Evolutionary conservation across 2,888 invertebrate genomes (phyloP).

Genomic region (Keiferia lycopersicella): DNA sequence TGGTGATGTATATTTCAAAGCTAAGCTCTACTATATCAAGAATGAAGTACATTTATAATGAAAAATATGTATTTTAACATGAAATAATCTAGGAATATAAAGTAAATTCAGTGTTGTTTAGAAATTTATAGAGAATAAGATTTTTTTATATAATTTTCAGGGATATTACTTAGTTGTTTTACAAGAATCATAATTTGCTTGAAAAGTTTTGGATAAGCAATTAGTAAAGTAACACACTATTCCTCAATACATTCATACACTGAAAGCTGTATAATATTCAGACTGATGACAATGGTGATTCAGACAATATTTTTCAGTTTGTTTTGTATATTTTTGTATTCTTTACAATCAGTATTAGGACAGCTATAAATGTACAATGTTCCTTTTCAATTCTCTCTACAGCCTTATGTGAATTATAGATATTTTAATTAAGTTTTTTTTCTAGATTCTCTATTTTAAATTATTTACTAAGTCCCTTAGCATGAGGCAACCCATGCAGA

Average conservation of each 20-base stretch:
- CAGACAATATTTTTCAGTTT: slow-evolving; percentile 58
- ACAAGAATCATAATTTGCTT: neutral
- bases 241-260: neutral
- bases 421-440: neutral
- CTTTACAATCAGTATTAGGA: neutral
- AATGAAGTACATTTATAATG: slow-evolving; percentile 39
- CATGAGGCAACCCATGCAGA: neutral
- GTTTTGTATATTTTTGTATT: neutral
- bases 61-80: slow-evolving; percentile 17
- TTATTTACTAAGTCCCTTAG: neutral
- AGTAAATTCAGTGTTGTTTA: slow-evolving; percentile 39
- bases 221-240: neutral
- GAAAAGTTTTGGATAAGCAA: too few relatives aligned
- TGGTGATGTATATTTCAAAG: slow-evolving; percentile 50
- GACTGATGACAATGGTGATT: slow-evolving; percentile 19
- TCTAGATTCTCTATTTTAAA: neutral
- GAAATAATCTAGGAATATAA: slow-evolving; percentile 29
- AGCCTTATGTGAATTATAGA: slow-evolving; percentile 20
- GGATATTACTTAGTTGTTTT: neutral
- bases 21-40: slow-evolving; percentile 47
- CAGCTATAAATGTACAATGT: neutral
- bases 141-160: neutral
- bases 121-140: neutral
- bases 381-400: slow-evolving; percentile 17
- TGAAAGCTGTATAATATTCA: neutral